Conservation (phyloP, 2,113 vertebrate genomes). For the Polypterus senegalus region DNA sequence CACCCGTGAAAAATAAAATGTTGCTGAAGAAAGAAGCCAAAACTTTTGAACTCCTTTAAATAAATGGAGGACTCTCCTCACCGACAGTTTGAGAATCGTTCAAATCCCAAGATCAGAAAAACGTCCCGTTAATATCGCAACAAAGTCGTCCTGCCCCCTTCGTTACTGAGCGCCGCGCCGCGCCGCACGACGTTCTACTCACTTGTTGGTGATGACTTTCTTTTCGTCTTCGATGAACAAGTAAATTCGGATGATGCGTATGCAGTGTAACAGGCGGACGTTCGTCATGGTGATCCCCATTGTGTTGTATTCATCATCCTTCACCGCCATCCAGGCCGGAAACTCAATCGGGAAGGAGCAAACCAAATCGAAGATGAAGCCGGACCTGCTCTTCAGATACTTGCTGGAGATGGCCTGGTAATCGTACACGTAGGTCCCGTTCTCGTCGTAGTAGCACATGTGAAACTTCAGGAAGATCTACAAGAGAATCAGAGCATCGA, state of each 20-base stretch:
- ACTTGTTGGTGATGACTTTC: slow-evolving; percentile 13
- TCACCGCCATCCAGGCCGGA: neutral
- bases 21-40: no score
- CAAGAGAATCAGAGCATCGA: no score
- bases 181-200: slow-evolving; percentile 2
- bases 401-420: slow-evolving; percentile 11
- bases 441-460: slow-evolving; percentile 14
- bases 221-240: slow-evolving; percentile 18
- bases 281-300: slow-evolving; percentile 5
- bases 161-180: no score
- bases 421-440: slow-evolving; percentile 13
- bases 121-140: no score
- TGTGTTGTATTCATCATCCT: neutral
- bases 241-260: slow-evolving; percentile 11
- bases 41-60: no score
- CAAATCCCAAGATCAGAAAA: no score
- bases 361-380: slow-evolving; percentile 15
- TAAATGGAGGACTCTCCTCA: no score
- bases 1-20: no score
- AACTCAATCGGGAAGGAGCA: slow-evolving; percentile 16
- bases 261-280: slow-evolving; percentile 10
- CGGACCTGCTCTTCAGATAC: slow-evolving; percentile 14
- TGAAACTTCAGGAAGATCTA: slow-evolving; percentile 20
- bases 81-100: no score
- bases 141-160: no score